Conservation (phyloP, 64 coral and sea anemone genomes). For the Dendronephthya gigantea region DNA sequence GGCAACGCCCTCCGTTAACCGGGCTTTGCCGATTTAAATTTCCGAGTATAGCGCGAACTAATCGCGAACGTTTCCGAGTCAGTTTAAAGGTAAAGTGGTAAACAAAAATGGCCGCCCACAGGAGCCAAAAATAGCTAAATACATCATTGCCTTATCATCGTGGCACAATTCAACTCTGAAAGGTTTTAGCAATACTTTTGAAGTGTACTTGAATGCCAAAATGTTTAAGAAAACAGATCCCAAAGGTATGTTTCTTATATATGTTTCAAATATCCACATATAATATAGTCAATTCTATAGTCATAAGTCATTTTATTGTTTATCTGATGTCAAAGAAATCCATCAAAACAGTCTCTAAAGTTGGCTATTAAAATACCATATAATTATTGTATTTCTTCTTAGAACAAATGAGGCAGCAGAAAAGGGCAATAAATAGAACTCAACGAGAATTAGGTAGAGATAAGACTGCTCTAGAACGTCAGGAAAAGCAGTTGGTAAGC, state of each 20-base stretch:
- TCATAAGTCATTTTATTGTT: too few relatives aligned
- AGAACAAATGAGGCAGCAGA: slow-evolving; percentile 93
- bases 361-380: neutral
- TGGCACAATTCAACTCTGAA: neutral
- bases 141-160: neutral
- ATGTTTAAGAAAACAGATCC: slow-evolving; percentile 12
- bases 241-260: neutral
- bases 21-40: too few relatives aligned
- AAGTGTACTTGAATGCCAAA: neutral
- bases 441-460: slow-evolving; percentile 79
- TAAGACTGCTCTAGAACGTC: slow-evolving; percentile 76
- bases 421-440: slow-evolving; percentile 70
- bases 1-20: too few relatives aligned
- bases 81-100: too few relatives aligned
- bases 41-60: too few relatives aligned
- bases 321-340: neutral
- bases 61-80: too few relatives aligned
- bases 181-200: neutral
- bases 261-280: neutral
- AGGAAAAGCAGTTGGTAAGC: slow-evolving; percentile 91
- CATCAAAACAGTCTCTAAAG: neutral
- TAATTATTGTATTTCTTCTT: neutral
- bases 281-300: too few relatives aligned
- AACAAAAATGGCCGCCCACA: neutral
- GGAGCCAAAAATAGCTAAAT: neutral